These are phyloP conservation scores for Alloscopus bannaensis DNA, from an alignment of 2,888 invertebrate species.

Conservation along the genomic window DNA sequence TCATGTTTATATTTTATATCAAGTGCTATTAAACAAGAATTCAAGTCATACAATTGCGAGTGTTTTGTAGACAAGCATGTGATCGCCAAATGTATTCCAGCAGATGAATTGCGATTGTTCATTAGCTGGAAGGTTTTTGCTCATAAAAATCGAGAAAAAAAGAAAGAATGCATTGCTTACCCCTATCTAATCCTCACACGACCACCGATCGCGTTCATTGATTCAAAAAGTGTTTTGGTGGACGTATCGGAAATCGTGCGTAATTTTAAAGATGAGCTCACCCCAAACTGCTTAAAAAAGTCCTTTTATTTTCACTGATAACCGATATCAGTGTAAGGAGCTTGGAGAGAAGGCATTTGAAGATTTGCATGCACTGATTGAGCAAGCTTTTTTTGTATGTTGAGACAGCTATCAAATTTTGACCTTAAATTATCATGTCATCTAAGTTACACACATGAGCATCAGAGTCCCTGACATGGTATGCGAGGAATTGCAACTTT, in stretches of 20 bases:
- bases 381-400: too few relatives aligned
- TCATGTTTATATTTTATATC: too few relatives aligned
- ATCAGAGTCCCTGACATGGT: conserved; percentile 50
- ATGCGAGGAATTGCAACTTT: conserved; percentile 13
- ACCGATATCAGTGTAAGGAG: not conserved
- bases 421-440: too few relatives aligned
- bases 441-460: not conserved
- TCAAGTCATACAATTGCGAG: too few relatives aligned
- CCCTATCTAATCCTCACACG: too few relatives aligned
- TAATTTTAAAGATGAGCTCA: conserved; percentile 59
- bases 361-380: too few relatives aligned
- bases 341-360: too few relatives aligned
- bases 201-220: conserved; percentile 40
- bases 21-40: conserved; percentile 33
- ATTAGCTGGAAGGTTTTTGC: conserved; percentile 6
- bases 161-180: not conserved
- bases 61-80: conserved; percentile 40
- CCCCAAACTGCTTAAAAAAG: not conserved
- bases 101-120: conserved; percentile 30
- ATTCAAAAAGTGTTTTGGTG: conserved; percentile 22
- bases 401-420: too few relatives aligned
- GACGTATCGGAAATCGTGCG: not conserved
- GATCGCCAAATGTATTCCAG: conserved; percentile 34
- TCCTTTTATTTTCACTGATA: not conserved
- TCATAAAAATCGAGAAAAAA: conserved; percentile 10